Conservation (phyloP, 2,797 vertebrate genomes). For the Scolopax bukidnonensis region DNA sequence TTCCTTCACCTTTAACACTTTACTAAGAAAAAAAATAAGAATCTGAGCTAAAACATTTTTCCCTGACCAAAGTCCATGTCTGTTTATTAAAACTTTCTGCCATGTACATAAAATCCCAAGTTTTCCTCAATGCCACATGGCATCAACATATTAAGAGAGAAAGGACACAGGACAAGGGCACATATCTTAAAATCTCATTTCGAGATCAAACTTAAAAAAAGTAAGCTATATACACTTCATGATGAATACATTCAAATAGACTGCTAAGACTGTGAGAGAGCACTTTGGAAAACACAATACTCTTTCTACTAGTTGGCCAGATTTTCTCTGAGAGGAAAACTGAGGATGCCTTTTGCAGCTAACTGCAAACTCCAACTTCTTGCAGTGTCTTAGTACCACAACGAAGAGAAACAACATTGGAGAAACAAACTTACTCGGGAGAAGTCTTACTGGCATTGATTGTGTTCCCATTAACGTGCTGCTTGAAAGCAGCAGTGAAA, state of each 20-base stretch:
- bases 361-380: not conserved
- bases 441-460: not conserved
- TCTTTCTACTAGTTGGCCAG: not conserved
- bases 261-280: not conserved
- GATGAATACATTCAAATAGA: not conserved
- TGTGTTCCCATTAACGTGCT: not conserved
- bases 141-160: not conserved
- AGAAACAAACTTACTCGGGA: rapidly evolving
- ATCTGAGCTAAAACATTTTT: not conserved
- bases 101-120: not conserved
- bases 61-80: not conserved
- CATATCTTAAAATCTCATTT: not conserved
- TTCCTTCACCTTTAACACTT: not conserved
- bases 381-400: not conserved
- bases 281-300: not conserved
- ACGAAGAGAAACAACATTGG: not conserved
- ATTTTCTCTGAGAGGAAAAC: not conserved
- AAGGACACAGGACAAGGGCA: not conserved
- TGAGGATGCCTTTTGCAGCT: not conserved
- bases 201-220: not conserved
- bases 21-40: not conserved
- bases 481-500: not conserved
- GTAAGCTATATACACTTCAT: not conserved
- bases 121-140: not conserved
- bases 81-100: not conserved